A percentile compares a stretch with the other conserved stretches of the same genome.
Evolutionary conservation across 1,140 invertebrate species (phyloP).

Genomic region (Delia radicum): DNA sequence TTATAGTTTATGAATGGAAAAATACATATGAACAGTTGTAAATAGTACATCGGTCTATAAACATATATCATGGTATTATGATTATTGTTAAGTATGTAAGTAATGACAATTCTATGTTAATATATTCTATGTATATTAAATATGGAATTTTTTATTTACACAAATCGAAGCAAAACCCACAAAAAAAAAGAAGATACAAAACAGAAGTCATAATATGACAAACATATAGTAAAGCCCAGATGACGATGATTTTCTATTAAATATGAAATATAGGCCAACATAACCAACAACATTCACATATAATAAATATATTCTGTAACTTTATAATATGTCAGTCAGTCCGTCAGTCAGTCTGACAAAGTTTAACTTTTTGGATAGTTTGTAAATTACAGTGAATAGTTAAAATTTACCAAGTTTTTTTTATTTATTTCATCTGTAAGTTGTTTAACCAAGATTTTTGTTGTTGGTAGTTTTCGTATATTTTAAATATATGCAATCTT

Average conservation of each 20-base stretch:
- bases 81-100: conserved; percentile 12
- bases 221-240: neutral
- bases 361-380: neutral
- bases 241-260: neutral
- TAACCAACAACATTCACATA: no score
- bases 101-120: conserved; percentile 19
- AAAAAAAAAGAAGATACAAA: neutral
- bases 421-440: neutral
- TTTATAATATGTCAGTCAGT: neutral
- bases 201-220: neutral
- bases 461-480: neutral
- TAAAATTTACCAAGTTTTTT: neutral
- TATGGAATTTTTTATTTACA: neutral
- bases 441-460: neutral
- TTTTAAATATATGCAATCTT: conserved; percentile 10
- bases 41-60: no score
- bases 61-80: no score
- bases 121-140: neutral
- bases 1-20: no score
- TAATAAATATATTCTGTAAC: no score
- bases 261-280: neutral
- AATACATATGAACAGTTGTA: no score
- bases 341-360: neutral
- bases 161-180: neutral
- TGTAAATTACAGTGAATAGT: neutral